Evolutionary conservation across 2,113 vertebrate species (phyloP).

Genomic region (Trichomycterus rosablanca): DNA sequence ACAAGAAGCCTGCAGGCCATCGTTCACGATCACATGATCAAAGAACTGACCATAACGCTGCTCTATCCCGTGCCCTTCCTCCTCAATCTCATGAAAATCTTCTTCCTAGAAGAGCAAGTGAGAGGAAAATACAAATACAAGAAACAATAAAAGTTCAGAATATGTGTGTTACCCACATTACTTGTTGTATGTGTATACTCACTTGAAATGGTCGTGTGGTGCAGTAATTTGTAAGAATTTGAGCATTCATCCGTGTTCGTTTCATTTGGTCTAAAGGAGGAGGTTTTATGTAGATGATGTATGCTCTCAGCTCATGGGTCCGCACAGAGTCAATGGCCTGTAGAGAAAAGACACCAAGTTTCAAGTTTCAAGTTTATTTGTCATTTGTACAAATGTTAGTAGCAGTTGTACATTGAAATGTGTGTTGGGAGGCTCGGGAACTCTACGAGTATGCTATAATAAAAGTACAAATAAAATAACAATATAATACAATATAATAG

Average conservation of each 20-base stretch:
- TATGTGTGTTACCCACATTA: no score
- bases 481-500: no score
- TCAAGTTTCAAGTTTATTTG: no score
- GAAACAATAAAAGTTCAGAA: no score
- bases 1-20: conserved; percentile 77
- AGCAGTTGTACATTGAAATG: no score
- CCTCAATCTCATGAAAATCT: conserved; percentile 88
- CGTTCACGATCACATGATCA: conserved; percentile 86
- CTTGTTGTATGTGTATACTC: neutral
- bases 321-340: conserved; percentile 81
- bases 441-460: no score
- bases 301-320: conserved; percentile 83
- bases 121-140: no score
- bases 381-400: no score
- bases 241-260: conserved; percentile 76
- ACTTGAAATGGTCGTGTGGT: conserved; percentile 86
- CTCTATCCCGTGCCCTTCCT: conserved; percentile 80
- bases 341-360: neutral
- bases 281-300: conserved; percentile 90
- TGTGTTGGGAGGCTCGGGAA: no score
- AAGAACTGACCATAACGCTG: conserved; percentile 84
- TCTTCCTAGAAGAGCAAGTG: conserved; percentile 72
- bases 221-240: conserved; percentile 83
- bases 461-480: no score
- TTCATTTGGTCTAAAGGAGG: conserved; percentile 73